Percentiles rank a stretch among this genome's conserved stretches.
Evolutionary conservation across 2,113 vertebrate species (phyloP).

Genomic region (Haemorhous mexicanus): DNA sequence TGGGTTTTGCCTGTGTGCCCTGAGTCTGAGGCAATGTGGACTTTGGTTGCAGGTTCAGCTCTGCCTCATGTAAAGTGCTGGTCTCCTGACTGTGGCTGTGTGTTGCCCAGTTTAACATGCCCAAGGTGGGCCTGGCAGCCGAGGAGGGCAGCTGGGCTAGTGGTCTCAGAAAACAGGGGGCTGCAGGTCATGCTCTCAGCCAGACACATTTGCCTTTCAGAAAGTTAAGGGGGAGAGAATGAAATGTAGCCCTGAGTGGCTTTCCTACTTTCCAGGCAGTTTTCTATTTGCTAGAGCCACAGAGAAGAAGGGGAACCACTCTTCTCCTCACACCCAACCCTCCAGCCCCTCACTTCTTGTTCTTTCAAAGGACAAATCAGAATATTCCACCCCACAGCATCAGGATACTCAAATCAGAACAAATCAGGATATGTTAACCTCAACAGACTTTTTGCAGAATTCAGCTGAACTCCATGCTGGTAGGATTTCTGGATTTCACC

Average conservation of each 20-base stretch:
- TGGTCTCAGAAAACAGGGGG: neutral
- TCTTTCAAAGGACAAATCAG: neutral
- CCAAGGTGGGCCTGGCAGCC: neutral
- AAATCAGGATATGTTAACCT: neutral
- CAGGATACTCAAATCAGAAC: neutral
- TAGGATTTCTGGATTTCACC: neutral
- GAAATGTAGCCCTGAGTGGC: neutral
- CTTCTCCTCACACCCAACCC: neutral
- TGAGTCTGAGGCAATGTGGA: rapidly evolving
- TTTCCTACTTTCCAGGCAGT: neutral
- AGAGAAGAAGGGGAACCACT: neutral
- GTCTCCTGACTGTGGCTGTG: neutral
- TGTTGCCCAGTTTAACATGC: neutral
- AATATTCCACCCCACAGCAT: neutral
- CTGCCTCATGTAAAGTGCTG: neutral
- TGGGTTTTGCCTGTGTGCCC: neutral
- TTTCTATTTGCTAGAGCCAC: neutral
- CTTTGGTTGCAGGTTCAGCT: neutral
- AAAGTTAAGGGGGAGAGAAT: neutral
- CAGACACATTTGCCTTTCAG: neutral
- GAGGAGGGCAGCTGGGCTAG: neutral
- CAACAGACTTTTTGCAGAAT: neutral
- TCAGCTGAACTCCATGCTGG: neutral
- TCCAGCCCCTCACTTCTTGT: neutral
- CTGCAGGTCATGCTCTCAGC: neutral